Evolutionary conservation across 2,113 vertebrate species (phyloP).

Genomic region (Polypterus bichir): DNA sequence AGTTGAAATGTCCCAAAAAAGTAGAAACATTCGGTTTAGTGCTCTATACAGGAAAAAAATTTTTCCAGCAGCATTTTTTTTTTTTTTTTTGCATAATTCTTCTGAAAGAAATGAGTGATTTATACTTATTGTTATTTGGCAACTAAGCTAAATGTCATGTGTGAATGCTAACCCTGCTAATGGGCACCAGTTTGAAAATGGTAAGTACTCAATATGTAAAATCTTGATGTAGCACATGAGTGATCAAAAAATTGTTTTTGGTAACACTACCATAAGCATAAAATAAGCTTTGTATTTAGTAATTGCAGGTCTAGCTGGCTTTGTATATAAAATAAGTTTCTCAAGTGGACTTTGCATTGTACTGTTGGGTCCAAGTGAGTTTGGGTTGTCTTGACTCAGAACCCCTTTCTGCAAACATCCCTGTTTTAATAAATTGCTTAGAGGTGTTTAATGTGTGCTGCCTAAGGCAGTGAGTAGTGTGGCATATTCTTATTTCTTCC

Average conservation of each 20-base stretch:
- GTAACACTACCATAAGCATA: constrained; percentile 20
- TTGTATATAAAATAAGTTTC: constrained; percentile 33
- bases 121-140: constrained; percentile 28
- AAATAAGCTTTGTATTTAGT: constrained; percentile 36
- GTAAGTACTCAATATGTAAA: constrained; percentile 24
- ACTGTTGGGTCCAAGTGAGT: constrained; percentile 22
- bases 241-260: background rate
- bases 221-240: constrained; percentile 3
- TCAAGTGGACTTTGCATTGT: constrained; percentile 30
- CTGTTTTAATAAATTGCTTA: constrained; percentile 60
- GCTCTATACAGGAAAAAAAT: background rate
- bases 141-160: constrained; percentile 40
- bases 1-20: too few relatives aligned
- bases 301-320: constrained; percentile 28
- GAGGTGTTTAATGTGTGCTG: constrained; percentile 46
- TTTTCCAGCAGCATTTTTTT: constrained; percentile 31
- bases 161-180: constrained; percentile 38
- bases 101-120: constrained; percentile 39
- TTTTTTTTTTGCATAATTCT: constrained; percentile 29
- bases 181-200: constrained; percentile 35
- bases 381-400: constrained; percentile 37
- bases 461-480: constrained; percentile 30
- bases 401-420: constrained; percentile 50
- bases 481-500: constrained; percentile 26
- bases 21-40: too few relatives aligned